Base-by-base conservation (phyloP, 2,113 vertebrate genomes). In the Hippolais icterina region DNA sequence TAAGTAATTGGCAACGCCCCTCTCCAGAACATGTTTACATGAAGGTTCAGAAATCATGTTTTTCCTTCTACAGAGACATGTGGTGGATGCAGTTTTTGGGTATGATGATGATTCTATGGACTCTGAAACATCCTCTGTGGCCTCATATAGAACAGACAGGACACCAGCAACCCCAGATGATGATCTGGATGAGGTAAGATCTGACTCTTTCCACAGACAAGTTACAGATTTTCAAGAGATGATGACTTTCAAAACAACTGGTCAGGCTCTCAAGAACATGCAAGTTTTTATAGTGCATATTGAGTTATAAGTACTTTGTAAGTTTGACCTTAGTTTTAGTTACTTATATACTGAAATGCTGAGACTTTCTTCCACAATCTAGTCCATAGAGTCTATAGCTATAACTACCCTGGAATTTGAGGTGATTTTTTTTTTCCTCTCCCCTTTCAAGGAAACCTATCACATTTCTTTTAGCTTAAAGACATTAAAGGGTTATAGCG, bases 21-120 rank as follows among this genome's bases (percentile, higher is more conserved):
- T 44, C 46, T 66, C 39, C 29, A 75, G 57, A 87, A 33, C 21
- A 50, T 11, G 17, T 71, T 66, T 82, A 42, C 15, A 41, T 33
- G 29, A 37, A 39, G 15, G 76, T 39, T 92, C 77, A 74, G 59
- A 96, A 95, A 91, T 49, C 9, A 18, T 94, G 13, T 70, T 88
- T 94, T 91, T 46, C 19, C 57, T 95, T 92, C 54, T 85, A 29
- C 54, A 99, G 99, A 99, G 99, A 81, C 99, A 98, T 87, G 98
- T 99, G 44, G 98, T 99, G 21, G 99, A 99, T 93, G 99, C 99
- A 9, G 98, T 99, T 93, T 99, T 99, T 92, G 99, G 99, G 9
- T 99, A 99, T 3, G 99, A 99, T 91, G 99, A 99, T 95, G 99
- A 99, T 96, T 99, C 99, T 3, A 99, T 99, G 99, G 99, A 99